Percentiles rank a stretch among this genome's conserved stretches.
phyloP scores from a whole-genome alignment of 2,888 invertebrate species.

The Crepidodera aurea region DNA sequence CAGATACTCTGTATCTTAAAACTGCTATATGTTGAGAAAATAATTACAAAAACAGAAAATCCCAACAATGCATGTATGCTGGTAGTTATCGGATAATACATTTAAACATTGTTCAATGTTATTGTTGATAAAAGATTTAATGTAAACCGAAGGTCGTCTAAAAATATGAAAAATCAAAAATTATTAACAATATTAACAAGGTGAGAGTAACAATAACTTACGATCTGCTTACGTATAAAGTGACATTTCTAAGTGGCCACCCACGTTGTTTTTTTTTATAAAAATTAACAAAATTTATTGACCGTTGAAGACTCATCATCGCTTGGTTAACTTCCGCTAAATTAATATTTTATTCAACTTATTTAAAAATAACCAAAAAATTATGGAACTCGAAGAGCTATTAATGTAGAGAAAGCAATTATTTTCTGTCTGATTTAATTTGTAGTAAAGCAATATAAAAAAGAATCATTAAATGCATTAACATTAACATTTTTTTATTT shows the following conservation, averaged over 20 bases:
- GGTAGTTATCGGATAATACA: not conserved
- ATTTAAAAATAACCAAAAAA: not conserved
- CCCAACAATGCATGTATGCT: not conserved
- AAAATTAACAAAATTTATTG: slow-evolving; percentile 14
- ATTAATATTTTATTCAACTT: not conserved
- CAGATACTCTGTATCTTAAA: too few species aligned
- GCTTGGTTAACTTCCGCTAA: not conserved
- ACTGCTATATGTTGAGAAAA: too few species aligned
- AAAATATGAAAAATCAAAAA: slow-evolving; percentile 2
- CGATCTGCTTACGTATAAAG: not conserved
- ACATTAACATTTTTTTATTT: too few species aligned
- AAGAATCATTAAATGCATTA: too few species aligned
- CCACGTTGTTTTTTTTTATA: not conserved
- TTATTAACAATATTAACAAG: not conserved
- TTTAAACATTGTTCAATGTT: not conserved
- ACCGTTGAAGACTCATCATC: slow-evolving; percentile 11
- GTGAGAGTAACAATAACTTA: not conserved
- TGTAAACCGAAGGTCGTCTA: not conserved
- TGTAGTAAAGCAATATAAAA: too few species aligned
- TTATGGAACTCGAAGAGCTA: not conserved
- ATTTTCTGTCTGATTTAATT: too few species aligned
- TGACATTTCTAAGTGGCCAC: slow-evolving; percentile 10
- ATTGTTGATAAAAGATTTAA: not conserved
- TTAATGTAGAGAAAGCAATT: too few species aligned
- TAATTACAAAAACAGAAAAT: too few species aligned